Base-by-base conservation (phyloP, 2,888 invertebrate genomes). In the Eristalis intricaria region DNA sequence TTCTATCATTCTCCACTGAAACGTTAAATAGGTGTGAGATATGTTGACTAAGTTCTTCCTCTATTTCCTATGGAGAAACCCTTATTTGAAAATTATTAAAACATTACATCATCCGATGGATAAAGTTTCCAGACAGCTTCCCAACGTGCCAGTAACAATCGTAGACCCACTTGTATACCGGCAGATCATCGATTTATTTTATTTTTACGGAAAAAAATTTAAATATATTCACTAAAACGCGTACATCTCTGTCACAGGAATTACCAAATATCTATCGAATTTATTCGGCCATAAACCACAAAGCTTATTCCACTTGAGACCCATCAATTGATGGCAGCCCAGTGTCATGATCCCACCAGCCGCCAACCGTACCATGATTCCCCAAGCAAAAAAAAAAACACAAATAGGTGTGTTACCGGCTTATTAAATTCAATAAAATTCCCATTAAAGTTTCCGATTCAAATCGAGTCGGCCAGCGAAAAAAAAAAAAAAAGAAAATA, bases 371-470 rank as follows among this genome's bases (percentile, higher is more conserved):
- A 56, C 56, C 19, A 38, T 58, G 43, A 71, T 65, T 43, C 73
- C 22, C 73, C 77, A 85, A 23, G 3, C n/a, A 32, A 32, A 85
- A 5, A 23, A 32, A 32, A 85, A 32, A 5, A 23, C 58, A 26
- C 60, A 26, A 60, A 64, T 61, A 87, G 84, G 79, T 87, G 76
- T 65, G 79, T 75, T 80, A 26, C 79, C 79, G 86, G 66, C 75
- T 78, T 83, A 86, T 87, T 87, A 83, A 87, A 83, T 79, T 84
- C 84, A 87, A 87, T 84, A 84, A 87, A 75, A 64, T 73, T 32
- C 83, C 79, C 87, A 87, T 87, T 79, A 87, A 87, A 87, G 26
- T 75, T 77, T 29, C 61, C 43, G 65, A 63, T 38, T 50, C 83
- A 71, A 64, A 81, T 66, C 70, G 35, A 68, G 43, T 56, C 19